phyloP scores from a whole-genome alignment of 2,888 invertebrate genomes.

The Coelogynopora nodosa region DNA sequence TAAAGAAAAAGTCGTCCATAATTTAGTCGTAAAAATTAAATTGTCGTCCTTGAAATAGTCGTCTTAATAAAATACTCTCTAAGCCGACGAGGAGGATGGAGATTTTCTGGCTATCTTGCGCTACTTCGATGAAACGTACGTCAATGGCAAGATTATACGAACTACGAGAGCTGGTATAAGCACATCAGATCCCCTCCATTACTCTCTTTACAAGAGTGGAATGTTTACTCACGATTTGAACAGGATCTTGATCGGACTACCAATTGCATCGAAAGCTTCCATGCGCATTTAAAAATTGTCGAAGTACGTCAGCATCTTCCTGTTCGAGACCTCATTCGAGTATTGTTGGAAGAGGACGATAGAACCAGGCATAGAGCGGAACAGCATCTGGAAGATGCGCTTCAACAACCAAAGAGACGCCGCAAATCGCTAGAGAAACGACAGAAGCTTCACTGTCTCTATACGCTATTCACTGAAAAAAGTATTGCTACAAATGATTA shows the following conservation, averaged over 20 bases:
- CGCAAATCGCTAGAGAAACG: slow-evolving; percentile 14
- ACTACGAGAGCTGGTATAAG: slow-evolving; percentile 17
- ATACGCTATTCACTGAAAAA: background rate
- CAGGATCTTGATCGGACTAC: background rate
- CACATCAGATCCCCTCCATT: slow-evolving; percentile 10
- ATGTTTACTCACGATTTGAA: slow-evolving; percentile 2
- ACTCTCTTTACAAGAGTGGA: slow-evolving; percentile 13
- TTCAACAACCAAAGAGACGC: slow-evolving; percentile 3
- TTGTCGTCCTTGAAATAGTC: too few species aligned
- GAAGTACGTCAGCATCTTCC: slow-evolving; percentile 16
- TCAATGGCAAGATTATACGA: background rate
- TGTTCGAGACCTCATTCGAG: slow-evolving; percentile 10
- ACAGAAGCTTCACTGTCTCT: background rate
- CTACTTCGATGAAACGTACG: background rate
- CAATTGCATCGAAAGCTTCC: background rate
- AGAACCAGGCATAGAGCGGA: background rate
- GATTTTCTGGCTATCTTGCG: background rate
- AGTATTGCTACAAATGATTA: background rate
- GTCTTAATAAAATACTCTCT: too few species aligned
- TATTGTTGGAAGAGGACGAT: slow-evolving; percentile 6
- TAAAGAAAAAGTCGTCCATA: too few species aligned
- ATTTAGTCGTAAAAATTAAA: too few species aligned
- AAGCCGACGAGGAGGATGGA: background rate
- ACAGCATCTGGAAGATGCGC: slow-evolving; percentile 2
- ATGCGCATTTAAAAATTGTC: slow-evolving; percentile 12